Percentiles rank a stretch among this genome's conserved stretches.
These are phyloP conservation scores for Coenobita brevimanus DNA, from an alignment of 1,140 invertebrate genomes.

Conservation along the genomic window DNA sequence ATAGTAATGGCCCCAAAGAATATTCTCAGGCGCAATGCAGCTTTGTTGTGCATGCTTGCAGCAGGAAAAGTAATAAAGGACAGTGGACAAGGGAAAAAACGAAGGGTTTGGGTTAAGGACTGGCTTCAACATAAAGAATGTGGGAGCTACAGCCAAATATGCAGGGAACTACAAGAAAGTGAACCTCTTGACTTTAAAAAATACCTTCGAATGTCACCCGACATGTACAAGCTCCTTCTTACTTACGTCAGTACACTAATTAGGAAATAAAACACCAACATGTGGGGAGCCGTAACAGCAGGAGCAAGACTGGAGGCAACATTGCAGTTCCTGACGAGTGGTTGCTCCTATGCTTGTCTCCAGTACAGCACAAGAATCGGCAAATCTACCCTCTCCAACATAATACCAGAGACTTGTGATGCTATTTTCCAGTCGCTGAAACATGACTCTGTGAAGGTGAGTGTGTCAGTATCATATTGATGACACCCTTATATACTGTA, in stretches of 20 bases:
- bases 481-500: no score
- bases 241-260: background rate
- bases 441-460: no score
- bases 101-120: background rate
- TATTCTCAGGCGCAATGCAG: background rate
- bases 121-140: background rate
- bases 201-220: background rate
- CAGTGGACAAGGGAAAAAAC: background rate
- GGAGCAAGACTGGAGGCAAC: background rate
- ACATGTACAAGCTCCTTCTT: constrained; percentile 17
- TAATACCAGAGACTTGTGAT: no score
- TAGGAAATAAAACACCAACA: constrained; percentile 5
- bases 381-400: no score
- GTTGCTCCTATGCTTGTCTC: no score
- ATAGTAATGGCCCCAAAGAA: no score
- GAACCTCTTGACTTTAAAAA: background rate
- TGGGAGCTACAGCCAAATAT: constrained; percentile 1
- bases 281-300: background rate
- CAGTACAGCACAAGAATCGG: no score
- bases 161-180: background rate
- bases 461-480: no score
- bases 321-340: background rate
- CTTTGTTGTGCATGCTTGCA: background rate
- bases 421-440: no score
- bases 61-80: background rate